phyloP scores from a whole-genome alignment of 2,888 invertebrate species.

The Rhaphigaster nebulosa region DNA sequence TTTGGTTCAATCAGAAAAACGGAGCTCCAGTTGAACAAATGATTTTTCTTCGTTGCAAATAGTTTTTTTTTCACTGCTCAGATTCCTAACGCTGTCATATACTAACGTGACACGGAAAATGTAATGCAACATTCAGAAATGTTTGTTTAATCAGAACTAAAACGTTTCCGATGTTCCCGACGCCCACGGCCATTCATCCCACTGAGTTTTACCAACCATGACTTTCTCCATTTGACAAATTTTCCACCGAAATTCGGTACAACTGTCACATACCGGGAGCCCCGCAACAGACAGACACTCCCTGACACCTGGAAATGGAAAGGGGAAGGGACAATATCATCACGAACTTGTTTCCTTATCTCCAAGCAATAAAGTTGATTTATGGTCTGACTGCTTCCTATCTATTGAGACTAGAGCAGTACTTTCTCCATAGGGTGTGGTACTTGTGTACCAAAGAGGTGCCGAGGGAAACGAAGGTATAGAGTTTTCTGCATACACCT shows the following conservation, averaged over 20 bases:
- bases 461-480: neutral
- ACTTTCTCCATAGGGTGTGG: slow-evolving; percentile 5
- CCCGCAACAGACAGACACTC: neutral
- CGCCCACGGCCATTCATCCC: neutral
- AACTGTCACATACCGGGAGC: neutral
- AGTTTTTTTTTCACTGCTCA: neutral
- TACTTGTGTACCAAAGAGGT: neutral
- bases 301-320: neutral
- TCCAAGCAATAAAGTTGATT: slow-evolving; percentile 10
- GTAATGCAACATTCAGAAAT: neutral
- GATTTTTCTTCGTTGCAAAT: neutral
- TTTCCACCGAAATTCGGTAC: neutral
- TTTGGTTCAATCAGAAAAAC: neutral
- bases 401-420: neutral
- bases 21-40: neutral
- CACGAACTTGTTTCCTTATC: slow-evolving; percentile 32
- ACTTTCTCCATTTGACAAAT: neutral
- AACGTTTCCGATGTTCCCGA: neutral
- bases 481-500: neutral
- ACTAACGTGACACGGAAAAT: neutral
- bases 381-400: neutral
- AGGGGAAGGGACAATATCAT: neutral
- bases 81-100: neutral
- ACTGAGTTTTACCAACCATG: neutral
- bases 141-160: neutral